Conservation (phyloP, 2,113 vertebrate genomes). For the Thomomys bottae region DNA sequence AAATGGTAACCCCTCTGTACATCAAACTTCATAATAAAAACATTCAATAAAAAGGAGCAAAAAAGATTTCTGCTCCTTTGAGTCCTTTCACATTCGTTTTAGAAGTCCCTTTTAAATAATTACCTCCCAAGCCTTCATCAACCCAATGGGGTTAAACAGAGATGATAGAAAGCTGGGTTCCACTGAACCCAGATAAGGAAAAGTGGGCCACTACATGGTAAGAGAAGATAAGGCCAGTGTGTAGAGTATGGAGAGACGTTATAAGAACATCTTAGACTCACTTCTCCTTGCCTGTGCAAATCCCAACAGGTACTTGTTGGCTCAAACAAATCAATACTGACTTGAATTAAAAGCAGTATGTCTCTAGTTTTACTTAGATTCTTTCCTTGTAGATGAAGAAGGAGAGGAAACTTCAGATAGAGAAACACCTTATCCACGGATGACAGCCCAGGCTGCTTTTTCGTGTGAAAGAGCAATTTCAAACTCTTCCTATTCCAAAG, state of each 20-base stretch:
- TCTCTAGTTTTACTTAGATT: not conserved
- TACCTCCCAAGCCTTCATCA: not conserved
- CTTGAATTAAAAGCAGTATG: not conserved
- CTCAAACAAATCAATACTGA: not conserved
- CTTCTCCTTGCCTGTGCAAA: not conserved
- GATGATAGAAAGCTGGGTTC: not conserved
- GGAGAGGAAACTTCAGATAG: not conserved
- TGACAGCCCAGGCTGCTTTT: not conserved
- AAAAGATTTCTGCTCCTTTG: not conserved
- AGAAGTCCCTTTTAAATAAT: conserved; percentile 9
- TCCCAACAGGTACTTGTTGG: not conserved
- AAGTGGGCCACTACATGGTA: not conserved
- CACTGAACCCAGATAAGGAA: not conserved
- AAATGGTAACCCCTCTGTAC: no score
- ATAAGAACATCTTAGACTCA: not conserved
- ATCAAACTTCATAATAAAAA: no score
- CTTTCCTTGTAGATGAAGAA: not conserved
- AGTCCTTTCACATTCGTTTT: not conserved
- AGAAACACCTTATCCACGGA: not conserved
- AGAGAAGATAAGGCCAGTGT: not conserved
- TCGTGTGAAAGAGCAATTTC: not conserved
- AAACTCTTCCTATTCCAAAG: not conserved
- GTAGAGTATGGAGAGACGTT: no score
- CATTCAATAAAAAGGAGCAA: no score
- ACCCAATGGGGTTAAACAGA: not conserved